Conservation (phyloP, 1,140 invertebrate species). For the Pseudomyrmex concolor region DNA sequence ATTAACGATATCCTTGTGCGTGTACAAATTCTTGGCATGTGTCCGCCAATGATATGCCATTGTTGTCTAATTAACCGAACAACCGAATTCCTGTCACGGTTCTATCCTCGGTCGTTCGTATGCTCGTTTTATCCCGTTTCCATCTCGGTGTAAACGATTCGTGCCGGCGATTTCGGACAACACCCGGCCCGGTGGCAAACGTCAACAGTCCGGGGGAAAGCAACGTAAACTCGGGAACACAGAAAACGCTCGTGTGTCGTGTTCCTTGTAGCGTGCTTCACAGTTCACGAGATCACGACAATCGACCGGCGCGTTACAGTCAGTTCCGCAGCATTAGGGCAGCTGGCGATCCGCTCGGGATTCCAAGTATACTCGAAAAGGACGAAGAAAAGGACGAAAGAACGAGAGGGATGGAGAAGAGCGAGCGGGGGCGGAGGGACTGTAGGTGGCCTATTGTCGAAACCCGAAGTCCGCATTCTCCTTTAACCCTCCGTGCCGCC, state of each 20-base stretch:
- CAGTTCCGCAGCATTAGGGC: conserved; percentile 58
- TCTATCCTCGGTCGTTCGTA: neutral
- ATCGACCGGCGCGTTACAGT: conserved; percentile 58
- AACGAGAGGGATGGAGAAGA: conserved; percentile 11
- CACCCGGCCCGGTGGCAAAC: conserved; percentile 38
- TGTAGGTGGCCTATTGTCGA: conserved; percentile 73
- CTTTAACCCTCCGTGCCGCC: conserved; percentile 63
- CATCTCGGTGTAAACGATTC: conserved; percentile 57
- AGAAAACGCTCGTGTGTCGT: conserved; percentile 27
- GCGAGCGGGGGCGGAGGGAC: conserved; percentile 17
- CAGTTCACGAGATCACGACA: conserved; percentile 62
- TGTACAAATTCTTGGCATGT: neutral
- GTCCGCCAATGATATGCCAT: conserved; percentile 11
- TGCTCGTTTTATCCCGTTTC: conserved; percentile 49
- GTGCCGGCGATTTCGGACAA: conserved; percentile 43
- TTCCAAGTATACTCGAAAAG: conserved; percentile 57
- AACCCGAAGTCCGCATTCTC: conserved; percentile 62
- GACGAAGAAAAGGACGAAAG: conserved; percentile 26
- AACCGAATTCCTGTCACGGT: conserved; percentile 39
- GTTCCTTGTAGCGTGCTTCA: conserved; percentile 56
- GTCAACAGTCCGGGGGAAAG: conserved; percentile 51
- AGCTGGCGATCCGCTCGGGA: conserved; percentile 64
- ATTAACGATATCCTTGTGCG: neutral
- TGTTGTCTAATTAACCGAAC: conserved; percentile 47
- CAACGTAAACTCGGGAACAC: conserved; percentile 42